Evolutionary conservation across 2,888 invertebrate species (phyloP), one percentile per base, ranked within the genome.

Genomic region (Aplocera efformata): DNA sequence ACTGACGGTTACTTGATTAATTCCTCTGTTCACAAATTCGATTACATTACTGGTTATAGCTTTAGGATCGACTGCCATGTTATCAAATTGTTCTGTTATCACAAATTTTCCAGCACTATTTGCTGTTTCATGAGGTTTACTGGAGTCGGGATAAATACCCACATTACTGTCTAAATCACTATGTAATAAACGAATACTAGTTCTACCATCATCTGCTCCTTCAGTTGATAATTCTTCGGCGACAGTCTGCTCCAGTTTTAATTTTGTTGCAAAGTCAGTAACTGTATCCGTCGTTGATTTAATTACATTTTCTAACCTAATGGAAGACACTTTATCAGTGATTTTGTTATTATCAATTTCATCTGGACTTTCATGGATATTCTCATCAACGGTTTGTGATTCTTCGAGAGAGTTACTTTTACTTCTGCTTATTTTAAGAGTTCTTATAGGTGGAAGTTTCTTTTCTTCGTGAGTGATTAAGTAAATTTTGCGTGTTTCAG

Each of bases 391-490:
- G 37, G 45, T 11, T 27, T 55, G 45, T 32, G 67, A 43, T 50
- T 77, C 78, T 52, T 83, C 83, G 42, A 77, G 56, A 3, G 77
- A 90, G 85, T 82, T 92, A 79, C 89, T 92, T 85, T 88, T 92
- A 88, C 79, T 92, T 63, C 73, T 90, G 82, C 79, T 92, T 11
- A 86, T 69, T 72, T 86, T 88, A 0, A 86, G 79, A 10, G 85
- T 86, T 48, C 86, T 86, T 28, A 92, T 90, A 7, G 93, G 93
- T 45, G 91, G 91, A 63, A 91, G 79, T 74, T 90, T 90, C 54
- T 92, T 90, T 76, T 93, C 92, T 75, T 94, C 93, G 45, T 94
- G 93, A 3, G 93, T 93, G 50, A 94, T 93, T 27, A 94, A 75
- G 41, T 92, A 91, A 55, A 93, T 90, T 35, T 80, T 89, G 40